phyloP scores from a whole-genome alignment of 2,113 vertebrate genomes.

The Rafetus swinhoei region DNA sequence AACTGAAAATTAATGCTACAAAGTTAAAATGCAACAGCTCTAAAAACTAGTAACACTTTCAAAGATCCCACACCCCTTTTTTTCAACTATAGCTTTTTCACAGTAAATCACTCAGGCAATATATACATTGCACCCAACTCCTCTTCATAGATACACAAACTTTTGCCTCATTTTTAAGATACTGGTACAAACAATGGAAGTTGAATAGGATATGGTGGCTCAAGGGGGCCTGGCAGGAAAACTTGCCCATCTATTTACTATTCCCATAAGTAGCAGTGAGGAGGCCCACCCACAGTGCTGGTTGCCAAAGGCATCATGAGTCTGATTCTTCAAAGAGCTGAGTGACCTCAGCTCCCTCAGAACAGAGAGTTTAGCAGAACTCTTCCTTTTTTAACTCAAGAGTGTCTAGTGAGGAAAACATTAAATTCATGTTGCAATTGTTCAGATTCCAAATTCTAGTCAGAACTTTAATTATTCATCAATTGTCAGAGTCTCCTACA shows the following conservation, averaged over 20 bases:
- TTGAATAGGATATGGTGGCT: neutral
- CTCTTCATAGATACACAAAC: neutral
- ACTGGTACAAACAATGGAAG: neutral
- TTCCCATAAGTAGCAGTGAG: neutral
- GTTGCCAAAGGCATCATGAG: neutral
- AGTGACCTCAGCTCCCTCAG: neutral
- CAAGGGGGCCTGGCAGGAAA: neutral
- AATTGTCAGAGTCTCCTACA: neutral
- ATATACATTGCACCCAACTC: neutral
- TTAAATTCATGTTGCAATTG: neutral
- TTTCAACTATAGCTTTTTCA: neutral
- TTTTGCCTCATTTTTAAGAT: neutral
- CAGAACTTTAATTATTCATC: neutral
- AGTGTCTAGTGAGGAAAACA: neutral
- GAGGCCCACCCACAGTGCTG: neutral
- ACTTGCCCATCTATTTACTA: neutral
- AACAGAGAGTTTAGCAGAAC: neutral
- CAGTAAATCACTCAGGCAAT: neutral
- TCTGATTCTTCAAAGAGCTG: neutral
- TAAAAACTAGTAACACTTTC: neutral
- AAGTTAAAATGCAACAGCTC: neutral
- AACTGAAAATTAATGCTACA: slow-evolving; percentile 14
- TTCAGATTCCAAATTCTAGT: neutral
- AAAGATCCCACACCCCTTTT: neutral
- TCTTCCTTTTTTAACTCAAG: neutral